Percentiles rank a stretch among this genome's conserved stretches.
Evolutionary conservation across 2,113 vertebrate genomes (phyloP).

Genomic region (Plestiodon gilberti): DNA sequence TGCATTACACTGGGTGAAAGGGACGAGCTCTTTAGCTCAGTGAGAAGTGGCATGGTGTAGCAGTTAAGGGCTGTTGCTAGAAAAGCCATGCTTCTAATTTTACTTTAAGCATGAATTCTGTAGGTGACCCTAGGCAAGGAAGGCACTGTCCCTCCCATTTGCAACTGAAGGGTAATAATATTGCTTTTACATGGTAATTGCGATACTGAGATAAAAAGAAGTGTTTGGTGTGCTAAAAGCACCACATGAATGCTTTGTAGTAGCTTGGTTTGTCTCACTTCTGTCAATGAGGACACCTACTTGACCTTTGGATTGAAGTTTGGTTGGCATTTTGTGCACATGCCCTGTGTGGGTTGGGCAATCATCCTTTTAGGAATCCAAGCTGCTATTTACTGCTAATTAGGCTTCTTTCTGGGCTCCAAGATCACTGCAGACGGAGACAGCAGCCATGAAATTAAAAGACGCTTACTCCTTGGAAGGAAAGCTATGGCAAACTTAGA

Average conservation of each 20-base stretch:
- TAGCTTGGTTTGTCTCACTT: neutral
- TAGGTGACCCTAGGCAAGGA: neutral
- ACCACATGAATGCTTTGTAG: neutral
- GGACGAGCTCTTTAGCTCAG: no score
- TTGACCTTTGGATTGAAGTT: neutral
- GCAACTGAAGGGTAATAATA: neutral
- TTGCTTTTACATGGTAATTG: neutral
- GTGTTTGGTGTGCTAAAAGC: neutral
- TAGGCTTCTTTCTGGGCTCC: no score
- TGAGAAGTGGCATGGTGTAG: neutral
- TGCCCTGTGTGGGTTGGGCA: neutral
- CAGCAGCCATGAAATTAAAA: no score
- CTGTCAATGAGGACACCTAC: neutral
- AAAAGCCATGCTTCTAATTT: neutral
- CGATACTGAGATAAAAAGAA: neutral
- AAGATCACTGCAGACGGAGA: no score
- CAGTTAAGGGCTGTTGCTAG: neutral
- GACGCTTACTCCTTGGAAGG: no score
- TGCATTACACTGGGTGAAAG: no score
- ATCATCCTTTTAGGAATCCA: neutral
- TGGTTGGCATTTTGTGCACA: neutral
- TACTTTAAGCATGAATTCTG: neutral
- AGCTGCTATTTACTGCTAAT: neutral
- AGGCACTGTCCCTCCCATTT: neutral
- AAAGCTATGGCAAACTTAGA: no score